Base-by-base conservation (phyloP, 2,888 invertebrate species). In the Himalopsyche japonica region DNA sequence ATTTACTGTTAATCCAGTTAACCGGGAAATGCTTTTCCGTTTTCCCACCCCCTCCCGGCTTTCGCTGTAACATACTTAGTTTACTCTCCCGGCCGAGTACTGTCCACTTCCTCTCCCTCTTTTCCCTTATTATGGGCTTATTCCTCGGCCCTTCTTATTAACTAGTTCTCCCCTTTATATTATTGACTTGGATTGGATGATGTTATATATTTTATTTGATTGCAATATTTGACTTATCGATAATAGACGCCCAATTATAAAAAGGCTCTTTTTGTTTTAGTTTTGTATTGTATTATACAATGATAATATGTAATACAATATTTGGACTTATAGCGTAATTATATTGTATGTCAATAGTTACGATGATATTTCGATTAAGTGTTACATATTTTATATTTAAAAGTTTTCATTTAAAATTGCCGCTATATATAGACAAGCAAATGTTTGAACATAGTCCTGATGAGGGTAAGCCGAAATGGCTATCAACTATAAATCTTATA, bases 11-110 rank as follows among this genome's bases (percentile, higher is more conserved):
- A 81, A 81, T 85, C 79, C 81, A 81, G 76, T 82, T 80, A 80
- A 80, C 81, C 77, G 82, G 85, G 80, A 80, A 85, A 82, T 82
- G 85, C 82, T 85, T 57, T 85, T 80, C 80, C 57, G 76, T 76
- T 79, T 79, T 64, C 79, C 57, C 57, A 20, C 24, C 24, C 15
- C 57, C 43, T 32, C 32, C 43, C 43, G 1, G 15, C 43, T 15
- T 43, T 15, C 43, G 43, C 43, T 15, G 43, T 43, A 6, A 10
- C 57, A 57, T 24, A 24, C 57, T 57, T 57, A 57, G 57, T 57
- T 20, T 57, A 20, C 10, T 57, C 20, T 7, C 57, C 57, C 10
- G 20, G 10, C 20, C 24, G 57, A 20, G 24, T 10, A 57, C 57
- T 20, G 57, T 57, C 57, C 57, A 57, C 57, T 57, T 57, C 24